Percentiles rank a stretch among this genome's conserved stretches.
phyloP scores from a whole-genome alignment of 2,797 vertebrate genomes.

The Hybognathus amarus region DNA sequence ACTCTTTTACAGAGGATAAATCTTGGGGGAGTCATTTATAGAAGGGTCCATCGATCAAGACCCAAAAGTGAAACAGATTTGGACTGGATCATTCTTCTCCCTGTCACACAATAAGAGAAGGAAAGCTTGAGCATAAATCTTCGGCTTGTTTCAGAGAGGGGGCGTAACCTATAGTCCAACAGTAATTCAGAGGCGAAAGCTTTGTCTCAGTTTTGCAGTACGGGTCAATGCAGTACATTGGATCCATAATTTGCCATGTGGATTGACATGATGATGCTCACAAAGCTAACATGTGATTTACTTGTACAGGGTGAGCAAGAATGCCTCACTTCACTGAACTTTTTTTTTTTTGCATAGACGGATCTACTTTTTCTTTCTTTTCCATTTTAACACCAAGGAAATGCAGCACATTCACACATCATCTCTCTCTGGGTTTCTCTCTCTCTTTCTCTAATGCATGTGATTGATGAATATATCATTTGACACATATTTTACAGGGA shows the following conservation, averaged over 20 bases:
- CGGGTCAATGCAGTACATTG: constrained; percentile 59
- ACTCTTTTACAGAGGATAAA: constrained; percentile 69
- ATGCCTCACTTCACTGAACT: background rate
- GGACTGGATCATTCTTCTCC: constrained; percentile 74
- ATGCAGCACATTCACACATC: constrained; percentile 5
- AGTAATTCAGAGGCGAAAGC: constrained; percentile 61
- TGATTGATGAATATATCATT: constrained; percentile 54
- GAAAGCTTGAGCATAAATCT: constrained; percentile 72
- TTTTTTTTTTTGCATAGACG: background rate
- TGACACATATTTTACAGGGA: constrained; percentile 56
- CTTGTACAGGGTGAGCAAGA: constrained; percentile 3
- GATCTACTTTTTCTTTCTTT: background rate
- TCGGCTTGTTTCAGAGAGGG: constrained; percentile 67
- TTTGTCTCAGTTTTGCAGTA: constrained; percentile 56
- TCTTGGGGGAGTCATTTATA: constrained; percentile 68
- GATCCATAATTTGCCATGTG: constrained; percentile 17
- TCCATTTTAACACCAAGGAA: background rate
- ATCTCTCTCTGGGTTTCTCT: background rate
- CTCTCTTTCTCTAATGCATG: constrained; percentile 1
- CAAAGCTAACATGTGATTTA: constrained; percentile 18
- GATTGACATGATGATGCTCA: constrained; percentile 34
- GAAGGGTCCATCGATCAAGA: constrained; percentile 79
- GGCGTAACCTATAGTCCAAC: constrained; percentile 65
- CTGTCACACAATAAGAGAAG: constrained; percentile 71
- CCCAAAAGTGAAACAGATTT: constrained; percentile 76